These are phyloP conservation scores for Agonopterix heracliana DNA, from an alignment of 2,888 invertebrate species.

Conservation along the genomic window DNA sequence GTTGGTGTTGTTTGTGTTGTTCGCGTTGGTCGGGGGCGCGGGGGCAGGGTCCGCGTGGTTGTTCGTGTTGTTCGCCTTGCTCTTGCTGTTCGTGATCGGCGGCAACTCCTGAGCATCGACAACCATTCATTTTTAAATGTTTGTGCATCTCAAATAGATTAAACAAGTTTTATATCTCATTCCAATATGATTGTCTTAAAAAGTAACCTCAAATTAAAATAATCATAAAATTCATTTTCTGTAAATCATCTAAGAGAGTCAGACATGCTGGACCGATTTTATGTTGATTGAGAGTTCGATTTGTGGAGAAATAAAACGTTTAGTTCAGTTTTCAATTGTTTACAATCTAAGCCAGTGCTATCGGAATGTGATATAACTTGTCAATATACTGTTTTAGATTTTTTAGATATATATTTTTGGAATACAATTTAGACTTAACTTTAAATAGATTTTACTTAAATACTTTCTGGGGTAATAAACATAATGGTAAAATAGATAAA, in stretches of 20 bases:
- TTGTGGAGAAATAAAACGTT: too few relatives aligned
- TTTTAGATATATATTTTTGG: conserved; percentile 3
- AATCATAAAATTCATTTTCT: too few relatives aligned
- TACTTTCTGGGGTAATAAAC: conserved; percentile 7
- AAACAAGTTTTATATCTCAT: too few relatives aligned
- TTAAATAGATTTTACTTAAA: conserved; percentile 10
- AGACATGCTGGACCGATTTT: too few relatives aligned
- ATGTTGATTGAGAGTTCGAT: too few relatives aligned
- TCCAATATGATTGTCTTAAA: too few relatives aligned
- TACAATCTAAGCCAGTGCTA: too few relatives aligned
- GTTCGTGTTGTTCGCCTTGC: conserved; percentile 28
- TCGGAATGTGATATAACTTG: conserved; percentile 2
- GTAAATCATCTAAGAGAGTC: too few relatives aligned
- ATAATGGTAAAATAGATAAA: neutral
- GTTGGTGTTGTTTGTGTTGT: conserved; percentile 20
- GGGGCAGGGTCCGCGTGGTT: conserved; percentile 37
- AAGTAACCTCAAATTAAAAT: too few relatives aligned
- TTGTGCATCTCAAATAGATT: neutral
- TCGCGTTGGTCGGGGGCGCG: conserved; percentile 17
- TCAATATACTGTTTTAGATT: neutral
- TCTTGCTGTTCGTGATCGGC: conserved; percentile 62
- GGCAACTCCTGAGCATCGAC: conserved; percentile 56
- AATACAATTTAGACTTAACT: conserved; percentile 1
- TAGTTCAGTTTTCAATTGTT: too few relatives aligned
- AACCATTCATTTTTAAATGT: neutral